These are phyloP conservation scores for Leptodactylus fuscus DNA, from an alignment of 2,113 vertebrate genomes.

Conservation along the genomic window DNA sequence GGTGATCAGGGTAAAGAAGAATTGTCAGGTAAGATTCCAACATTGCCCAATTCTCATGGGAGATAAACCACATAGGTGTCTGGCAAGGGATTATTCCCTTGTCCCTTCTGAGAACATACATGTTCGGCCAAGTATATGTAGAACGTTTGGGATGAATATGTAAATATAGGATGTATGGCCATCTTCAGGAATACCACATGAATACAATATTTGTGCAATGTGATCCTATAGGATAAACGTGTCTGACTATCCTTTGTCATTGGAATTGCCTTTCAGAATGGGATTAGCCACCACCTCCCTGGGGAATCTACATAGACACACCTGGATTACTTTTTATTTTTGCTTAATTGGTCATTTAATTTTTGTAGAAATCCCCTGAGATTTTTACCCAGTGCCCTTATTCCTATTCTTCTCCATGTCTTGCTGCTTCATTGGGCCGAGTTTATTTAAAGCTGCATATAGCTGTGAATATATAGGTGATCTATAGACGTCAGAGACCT, in stretches of 20 bases:
- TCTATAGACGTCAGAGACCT: no score
- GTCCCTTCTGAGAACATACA: no score
- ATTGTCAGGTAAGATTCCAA: no score
- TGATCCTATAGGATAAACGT: not conserved
- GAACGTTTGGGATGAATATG: no score
- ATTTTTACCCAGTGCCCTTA: not conserved
- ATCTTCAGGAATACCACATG: not conserved
- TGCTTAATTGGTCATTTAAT: not conserved
- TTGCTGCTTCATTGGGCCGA: not conserved
- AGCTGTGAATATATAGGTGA: no score
- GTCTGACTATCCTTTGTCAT: not conserved
- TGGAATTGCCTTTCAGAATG: not conserved
- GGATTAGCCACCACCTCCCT: not conserved
- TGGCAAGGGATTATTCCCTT: no score
- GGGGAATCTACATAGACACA: not conserved
- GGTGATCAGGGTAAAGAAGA: no score
- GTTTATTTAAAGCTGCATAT: no score
- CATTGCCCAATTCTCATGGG: no score
- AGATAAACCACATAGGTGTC: no score
- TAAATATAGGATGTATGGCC: no score
- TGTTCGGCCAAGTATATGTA: no score
- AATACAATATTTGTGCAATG: not conserved
- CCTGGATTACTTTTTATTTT: constrained; percentile 1
- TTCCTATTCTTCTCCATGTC: not conserved
- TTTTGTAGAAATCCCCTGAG: not conserved